Conservation (phyloP, 2,797 vertebrate genomes). For the Chaetodon trifasciatus region DNA sequence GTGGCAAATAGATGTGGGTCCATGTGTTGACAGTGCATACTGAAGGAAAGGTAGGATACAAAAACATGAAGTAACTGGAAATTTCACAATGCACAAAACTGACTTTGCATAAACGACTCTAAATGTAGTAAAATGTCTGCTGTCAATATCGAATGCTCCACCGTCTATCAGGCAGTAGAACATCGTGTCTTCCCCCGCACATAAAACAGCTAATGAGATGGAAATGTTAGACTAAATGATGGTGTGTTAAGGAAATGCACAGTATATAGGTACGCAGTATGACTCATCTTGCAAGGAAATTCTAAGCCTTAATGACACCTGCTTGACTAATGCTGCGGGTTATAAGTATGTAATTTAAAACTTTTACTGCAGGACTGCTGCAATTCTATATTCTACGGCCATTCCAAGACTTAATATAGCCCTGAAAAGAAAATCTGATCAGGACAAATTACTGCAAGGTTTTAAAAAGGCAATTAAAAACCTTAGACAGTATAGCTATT, state of each 20-base stretch:
- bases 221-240: neutral
- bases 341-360: slow-evolving; percentile 50
- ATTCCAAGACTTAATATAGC: slow-evolving; percentile 47
- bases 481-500: slow-evolving; percentile 51
- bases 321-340: slow-evolving; percentile 43
- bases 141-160: neutral
- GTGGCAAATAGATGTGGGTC: too few species aligned
- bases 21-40: neutral
- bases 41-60: neutral
- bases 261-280: neutral
- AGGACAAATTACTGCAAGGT: slow-evolving; percentile 45
- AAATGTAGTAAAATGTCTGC: neutral
- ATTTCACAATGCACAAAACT: neutral
- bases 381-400: slow-evolving; percentile 34
- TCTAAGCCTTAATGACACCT: slow-evolving; percentile 32
- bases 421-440: slow-evolving; percentile 48
- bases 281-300: slow-evolving; percentile 20
- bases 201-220: slow-evolving; percentile 4
- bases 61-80: neutral
- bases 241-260: neutral
- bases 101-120: slow-evolving; percentile 2
- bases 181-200: neutral
- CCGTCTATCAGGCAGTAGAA: neutral
- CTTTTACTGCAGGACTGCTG: slow-evolving; percentile 5
- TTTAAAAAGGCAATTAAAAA: slow-evolving; percentile 63